Base-by-base conservation (phyloP, 2,888 invertebrate species). In the Tetramorium bicarinatum region DNA sequence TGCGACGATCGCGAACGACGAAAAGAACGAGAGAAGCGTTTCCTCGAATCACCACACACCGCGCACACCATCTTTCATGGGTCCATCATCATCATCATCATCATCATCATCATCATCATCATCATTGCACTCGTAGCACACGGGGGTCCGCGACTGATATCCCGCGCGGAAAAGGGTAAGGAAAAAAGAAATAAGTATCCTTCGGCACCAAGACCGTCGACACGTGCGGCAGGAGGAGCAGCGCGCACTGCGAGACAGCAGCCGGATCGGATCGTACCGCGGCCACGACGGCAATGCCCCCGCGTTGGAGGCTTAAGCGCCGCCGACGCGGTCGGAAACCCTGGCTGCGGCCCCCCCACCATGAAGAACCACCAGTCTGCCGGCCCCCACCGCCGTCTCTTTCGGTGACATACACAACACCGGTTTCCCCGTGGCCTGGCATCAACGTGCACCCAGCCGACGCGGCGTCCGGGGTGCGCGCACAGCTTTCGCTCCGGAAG, bases 281-380 rank as follows among this genome's bases (percentile, higher is more conserved):
- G 92, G 93, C 93, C 93, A 92, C 91, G 89, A 93, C 93, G 93
- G 94, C 93, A 94, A 93, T 94, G 94, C 92, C 93, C 93, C 92
- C 91, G 90, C 89, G 92, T 91, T 91, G 91, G 90, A 85, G 90
- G 89, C 90, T 91, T 90, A 89, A 92, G 92, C 91, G 92, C 91
- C 92, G 91, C 90, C 88, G 90, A 90, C 91, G 91, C 91, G 89
- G 90, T 93, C 91, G 90, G 91, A 88, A 92, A 92, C 92, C 92
- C 91, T 86, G 85, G 84, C 85, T 74, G 72, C 62, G 81, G 85
- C 71, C 83, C 86, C 86, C 87, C 89, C 90, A 87, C 86, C 86
- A 76, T 59, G 13, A 67, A 52, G 64, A 29, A 47, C 67, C 41
- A 44, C 75, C 83, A 62, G 62, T 11, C 25, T 74, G 76, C 67